These are phyloP conservation scores for Drosophila ustulata DNA, from an alignment of 2,888 invertebrate genomes.

Conservation along the genomic window DNA sequence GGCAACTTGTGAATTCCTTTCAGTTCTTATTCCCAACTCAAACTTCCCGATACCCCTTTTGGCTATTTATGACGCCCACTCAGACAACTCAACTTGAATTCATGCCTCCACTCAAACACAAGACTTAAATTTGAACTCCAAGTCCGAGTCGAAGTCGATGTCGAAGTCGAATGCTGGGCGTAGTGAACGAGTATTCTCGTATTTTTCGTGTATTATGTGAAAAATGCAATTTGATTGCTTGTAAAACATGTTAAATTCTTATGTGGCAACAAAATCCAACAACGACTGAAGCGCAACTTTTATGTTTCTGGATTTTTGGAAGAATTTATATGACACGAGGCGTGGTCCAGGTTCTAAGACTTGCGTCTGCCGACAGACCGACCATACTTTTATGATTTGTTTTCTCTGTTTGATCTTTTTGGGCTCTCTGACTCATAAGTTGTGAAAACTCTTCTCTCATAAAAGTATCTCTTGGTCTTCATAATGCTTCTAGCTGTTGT, in stretches of 20 bases:
- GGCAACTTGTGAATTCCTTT: constrained; percentile 63
- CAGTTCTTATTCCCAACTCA: constrained; percentile 10
- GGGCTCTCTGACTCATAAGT: constrained; percentile 28
- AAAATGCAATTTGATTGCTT: constrained; percentile 84
- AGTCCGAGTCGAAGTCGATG: neutral
- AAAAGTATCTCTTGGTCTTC: constrained; percentile 31
- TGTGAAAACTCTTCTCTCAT: constrained; percentile 38
- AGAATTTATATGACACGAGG: constrained; percentile 71
- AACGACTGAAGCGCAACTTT: constrained; percentile 45
- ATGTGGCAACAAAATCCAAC: constrained; percentile 57
- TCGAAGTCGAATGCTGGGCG: neutral
- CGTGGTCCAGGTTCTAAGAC: constrained; percentile 49
- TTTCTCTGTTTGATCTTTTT: constrained; percentile 51
- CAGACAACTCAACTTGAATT: constrained; percentile 14
- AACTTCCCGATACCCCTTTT: constrained; percentile 9
- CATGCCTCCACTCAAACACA: neutral
- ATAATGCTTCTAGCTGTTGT: constrained; percentile 22
- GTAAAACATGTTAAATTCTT: constrained; percentile 81
- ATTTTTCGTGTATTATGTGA: constrained; percentile 75
- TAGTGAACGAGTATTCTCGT: constrained; percentile 4
- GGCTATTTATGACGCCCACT: constrained; percentile 54
- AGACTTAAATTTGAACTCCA: neutral
- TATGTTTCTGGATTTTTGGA: constrained; percentile 61
- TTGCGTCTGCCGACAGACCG: neutral
- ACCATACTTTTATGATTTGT: constrained; percentile 58